Conservation (phyloP, 2,113 vertebrate genomes). For the Chiloscyllium plagiosum region DNA sequence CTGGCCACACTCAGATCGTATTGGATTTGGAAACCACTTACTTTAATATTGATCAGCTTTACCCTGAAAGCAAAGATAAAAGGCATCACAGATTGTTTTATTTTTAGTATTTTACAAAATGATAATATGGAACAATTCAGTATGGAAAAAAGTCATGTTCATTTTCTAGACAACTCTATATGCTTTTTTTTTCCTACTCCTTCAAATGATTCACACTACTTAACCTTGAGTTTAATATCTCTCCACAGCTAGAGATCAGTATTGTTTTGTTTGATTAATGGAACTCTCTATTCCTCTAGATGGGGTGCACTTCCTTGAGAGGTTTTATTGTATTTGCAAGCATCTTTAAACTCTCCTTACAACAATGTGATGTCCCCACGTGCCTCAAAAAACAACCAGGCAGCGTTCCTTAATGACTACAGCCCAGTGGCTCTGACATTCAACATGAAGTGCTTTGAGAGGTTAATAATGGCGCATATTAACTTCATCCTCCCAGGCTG, state of each 20-base stretch:
- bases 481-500: no score
- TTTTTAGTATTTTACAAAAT: background rate
- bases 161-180: background rate
- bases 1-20: background rate
- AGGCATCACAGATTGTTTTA: background rate
- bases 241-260: background rate
- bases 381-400: no score
- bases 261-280: background rate
- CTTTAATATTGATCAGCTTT: background rate
- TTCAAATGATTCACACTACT: background rate
- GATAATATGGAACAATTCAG: background rate
- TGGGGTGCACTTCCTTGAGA: background rate
- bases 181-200: background rate
- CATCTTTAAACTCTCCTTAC: no score
- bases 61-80: background rate
- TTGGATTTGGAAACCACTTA: conserved; percentile 7
- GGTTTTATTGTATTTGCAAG: background rate
- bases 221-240: background rate
- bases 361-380: no score
- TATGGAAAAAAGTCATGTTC: background rate
- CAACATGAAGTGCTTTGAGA: no score
- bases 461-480: no score
- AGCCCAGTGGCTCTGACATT: no score
- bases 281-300: background rate
- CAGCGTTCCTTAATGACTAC: no score